phyloP scores from a whole-genome alignment of 2,888 invertebrate genomes.

The Rotaria sp. region DNA sequence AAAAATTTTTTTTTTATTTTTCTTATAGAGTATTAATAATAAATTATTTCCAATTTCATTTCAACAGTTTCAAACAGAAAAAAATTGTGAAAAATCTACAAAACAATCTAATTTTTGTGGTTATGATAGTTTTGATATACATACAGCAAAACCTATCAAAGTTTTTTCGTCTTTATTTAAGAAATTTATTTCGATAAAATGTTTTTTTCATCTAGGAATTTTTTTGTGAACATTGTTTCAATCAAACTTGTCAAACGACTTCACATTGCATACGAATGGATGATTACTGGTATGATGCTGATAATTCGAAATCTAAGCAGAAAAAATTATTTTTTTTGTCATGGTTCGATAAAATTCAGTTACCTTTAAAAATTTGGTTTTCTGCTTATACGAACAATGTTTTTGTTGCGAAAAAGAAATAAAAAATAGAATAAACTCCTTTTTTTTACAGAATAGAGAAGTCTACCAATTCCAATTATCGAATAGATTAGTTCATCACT shows the following conservation, averaged over 20 bases:
- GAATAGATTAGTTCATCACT: too few relatives aligned
- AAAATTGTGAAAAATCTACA: background rate
- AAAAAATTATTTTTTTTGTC: too few relatives aligned
- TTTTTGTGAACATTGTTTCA: background rate
- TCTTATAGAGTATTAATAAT: background rate
- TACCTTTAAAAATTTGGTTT: too few relatives aligned
- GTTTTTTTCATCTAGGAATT: background rate
- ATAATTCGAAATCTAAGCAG: too few relatives aligned
- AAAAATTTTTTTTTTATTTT: background rate
- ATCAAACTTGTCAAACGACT: too few relatives aligned
- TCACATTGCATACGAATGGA: background rate
- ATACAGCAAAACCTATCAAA: background rate
- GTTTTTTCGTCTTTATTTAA: background rate
- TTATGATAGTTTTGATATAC: background rate
- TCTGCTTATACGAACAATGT: too few relatives aligned
- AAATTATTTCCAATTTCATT: background rate
- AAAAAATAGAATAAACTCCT: too few relatives aligned
- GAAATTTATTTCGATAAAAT: background rate
- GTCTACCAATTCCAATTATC: too few relatives aligned
- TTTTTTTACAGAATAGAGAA: too few relatives aligned
- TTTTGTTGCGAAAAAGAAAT: too few relatives aligned
- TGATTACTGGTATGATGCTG: background rate
- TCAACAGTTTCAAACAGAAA: background rate
- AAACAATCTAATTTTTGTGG: background rate
- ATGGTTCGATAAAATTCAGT: too few relatives aligned